Percentiles rank a stretch among this genome's conserved stretches.
These are phyloP conservation scores for Hirtodrosophila duncani DNA, from an alignment of 2,888 invertebrate genomes.

Conservation along the genomic window DNA sequence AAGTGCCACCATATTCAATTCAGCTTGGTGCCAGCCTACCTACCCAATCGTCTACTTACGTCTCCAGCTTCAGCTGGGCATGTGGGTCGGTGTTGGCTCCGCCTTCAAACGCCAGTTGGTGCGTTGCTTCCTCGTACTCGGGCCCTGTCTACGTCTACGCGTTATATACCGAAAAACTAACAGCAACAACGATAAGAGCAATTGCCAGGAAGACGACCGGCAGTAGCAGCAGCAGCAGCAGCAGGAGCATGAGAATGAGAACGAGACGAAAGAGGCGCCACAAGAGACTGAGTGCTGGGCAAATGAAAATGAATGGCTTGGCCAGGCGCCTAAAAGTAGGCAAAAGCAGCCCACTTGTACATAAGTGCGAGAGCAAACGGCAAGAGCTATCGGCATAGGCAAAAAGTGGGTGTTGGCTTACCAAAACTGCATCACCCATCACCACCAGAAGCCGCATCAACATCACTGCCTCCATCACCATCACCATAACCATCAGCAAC, in stretches of 20 bases:
- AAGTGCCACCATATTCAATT: background rate
- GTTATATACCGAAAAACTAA: constrained; percentile 62
- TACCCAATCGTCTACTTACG: too few relatives aligned
- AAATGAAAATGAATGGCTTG: constrained; percentile 66
- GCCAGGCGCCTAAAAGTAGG: constrained; percentile 64
- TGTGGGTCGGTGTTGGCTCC: constrained; percentile 50
- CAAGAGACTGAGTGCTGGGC: constrained; percentile 45
- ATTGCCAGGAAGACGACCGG: constrained; percentile 2
- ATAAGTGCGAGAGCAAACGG: constrained; percentile 5
- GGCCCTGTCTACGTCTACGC: constrained; percentile 49
- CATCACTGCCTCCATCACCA: too few relatives aligned
- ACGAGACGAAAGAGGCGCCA: constrained; percentile 18
- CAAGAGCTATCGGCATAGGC: constrained; percentile 2
- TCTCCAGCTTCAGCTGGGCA: constrained; percentile 11
- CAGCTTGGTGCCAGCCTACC: too few relatives aligned
- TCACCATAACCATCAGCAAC: too few relatives aligned
- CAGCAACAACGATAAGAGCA: constrained; percentile 54
- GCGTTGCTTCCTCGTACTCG: too few relatives aligned
- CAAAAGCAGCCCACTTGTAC: constrained; percentile 34
- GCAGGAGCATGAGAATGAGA: background rate
- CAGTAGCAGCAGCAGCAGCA: constrained; percentile 9
- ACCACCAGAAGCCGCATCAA: too few relatives aligned
- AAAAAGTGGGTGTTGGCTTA: constrained; percentile 39
- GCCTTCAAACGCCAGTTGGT: constrained; percentile 62
- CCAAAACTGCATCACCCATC: constrained; percentile 14